Percentiles rank a stretch among this genome's conserved stretches.
These are phyloP conservation scores for Anguilla marmorata DNA, from an alignment of 2,797 vertebrate genomes.

Conservation along the genomic window DNA sequence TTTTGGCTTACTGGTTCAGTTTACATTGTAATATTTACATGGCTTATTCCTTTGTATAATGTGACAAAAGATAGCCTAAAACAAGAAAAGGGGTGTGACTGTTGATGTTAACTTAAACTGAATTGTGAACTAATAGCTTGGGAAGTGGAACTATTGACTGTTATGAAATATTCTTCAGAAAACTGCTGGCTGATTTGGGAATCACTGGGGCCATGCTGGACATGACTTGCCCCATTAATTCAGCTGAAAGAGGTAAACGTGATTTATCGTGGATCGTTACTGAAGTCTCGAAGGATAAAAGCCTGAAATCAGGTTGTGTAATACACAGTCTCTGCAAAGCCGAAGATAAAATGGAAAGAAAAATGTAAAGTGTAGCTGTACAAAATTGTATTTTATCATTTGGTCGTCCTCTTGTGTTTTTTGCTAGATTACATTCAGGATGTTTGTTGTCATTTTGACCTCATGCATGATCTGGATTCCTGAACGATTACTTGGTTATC, in stretches of 20 bases:
- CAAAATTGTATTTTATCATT: not conserved
- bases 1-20: constrained; percentile 27
- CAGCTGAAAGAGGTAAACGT: constrained; percentile 25
- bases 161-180: constrained; percentile 34
- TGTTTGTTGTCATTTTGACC: not conserved
- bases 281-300: not conserved
- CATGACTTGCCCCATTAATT: constrained; percentile 9
- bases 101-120: constrained; percentile 21
- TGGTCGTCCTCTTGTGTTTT: not conserved
- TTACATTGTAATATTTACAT: not conserved
- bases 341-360: not conserved
- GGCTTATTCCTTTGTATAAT: not conserved
- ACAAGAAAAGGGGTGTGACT: not conserved
- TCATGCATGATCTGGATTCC: not conserved
- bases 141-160: no score
- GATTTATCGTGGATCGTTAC: not conserved
- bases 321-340: not conserved
- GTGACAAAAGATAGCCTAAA: not conserved
- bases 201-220: constrained; percentile 27
- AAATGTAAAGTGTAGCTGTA: not conserved
- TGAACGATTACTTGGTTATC: not conserved
- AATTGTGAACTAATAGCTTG: constrained; percentile 29
- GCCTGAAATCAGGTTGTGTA: not conserved
- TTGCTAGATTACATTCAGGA: not conserved
- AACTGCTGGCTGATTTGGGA: constrained; percentile 37